Base-by-base conservation (phyloP, 2,113 vertebrate species). In the Nycticryphes semicollaris region DNA sequence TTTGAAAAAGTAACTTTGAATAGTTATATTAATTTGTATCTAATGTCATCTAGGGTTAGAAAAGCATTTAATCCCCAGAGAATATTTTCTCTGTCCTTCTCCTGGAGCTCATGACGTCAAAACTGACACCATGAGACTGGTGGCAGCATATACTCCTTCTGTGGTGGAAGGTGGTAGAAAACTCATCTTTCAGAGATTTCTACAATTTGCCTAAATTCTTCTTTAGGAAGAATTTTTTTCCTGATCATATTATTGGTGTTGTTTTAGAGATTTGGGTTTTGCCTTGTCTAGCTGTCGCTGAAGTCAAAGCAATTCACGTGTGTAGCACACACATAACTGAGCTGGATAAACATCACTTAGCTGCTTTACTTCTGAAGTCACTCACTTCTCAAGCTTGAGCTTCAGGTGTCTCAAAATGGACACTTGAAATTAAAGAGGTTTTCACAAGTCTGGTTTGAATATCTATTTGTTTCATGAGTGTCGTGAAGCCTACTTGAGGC, bases 1-100 rank as follows among this genome's bases (percentile, higher is more conserved):
- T 64, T 14, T 64, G 45, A 64, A 84, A 75, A 95, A 89, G 17
- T 82, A 84, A 64, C 51, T 92, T 94, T 93, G 81, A 89, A 51
- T 87, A 89, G 78, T 72, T 31, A 82, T 66, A 48, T 21, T 69
- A 81, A 84, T 79, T 89, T 78, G 83, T 94, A 92, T 85, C 53
- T 66, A 81, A 39, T 54, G 84, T 69, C 59, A 43, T 57, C 35
- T 39, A 25, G 24, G 25, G 37, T 51, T 81, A 51, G 59, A 69
- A 89, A 43, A 91, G 10, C 43, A n/a, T 68, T 87, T 66, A 57
- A 30, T 67, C 75, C 54, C 67, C 10, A 8, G 66, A 51, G 47
- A 83, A n/a, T 48, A 56, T 78, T 70, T 35, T 39, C 10, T 63
- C 47, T 3, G 3, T 14, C 50, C 12, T 41, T 68, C 17, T 80